Percentiles rank a stretch among this genome's conserved stretches.
Evolutionary conservation across 2,888 invertebrate genomes (phyloP).

Genomic region (Harpagoxenus sublaevis): DNA sequence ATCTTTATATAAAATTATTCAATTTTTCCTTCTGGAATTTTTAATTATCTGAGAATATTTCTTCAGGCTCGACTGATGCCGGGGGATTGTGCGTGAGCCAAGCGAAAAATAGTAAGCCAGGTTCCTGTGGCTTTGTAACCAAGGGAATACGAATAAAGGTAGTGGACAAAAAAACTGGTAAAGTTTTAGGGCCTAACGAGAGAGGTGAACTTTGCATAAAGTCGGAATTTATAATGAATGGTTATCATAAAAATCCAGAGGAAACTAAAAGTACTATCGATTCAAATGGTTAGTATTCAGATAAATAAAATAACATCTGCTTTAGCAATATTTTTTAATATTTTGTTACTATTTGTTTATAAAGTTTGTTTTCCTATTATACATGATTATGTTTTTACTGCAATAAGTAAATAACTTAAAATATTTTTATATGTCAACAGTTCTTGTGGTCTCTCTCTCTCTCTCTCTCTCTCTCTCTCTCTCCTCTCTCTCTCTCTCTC

Average conservation of each 20-base stretch:
- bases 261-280: slow-evolving; percentile 67
- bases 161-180: slow-evolving; percentile 62
- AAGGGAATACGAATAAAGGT: slow-evolving; percentile 67
- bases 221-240: slow-evolving; percentile 65
- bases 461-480: no score
- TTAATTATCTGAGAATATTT: not conserved
- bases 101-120: slow-evolving; percentile 42
- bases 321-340: not conserved
- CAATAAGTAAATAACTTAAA: not conserved
- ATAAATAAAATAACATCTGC: not conserved
- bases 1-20: not conserved
- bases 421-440: not conserved
- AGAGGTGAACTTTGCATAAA: slow-evolving; percentile 68
- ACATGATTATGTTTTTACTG: not conserved
- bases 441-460: not conserved
- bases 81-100: slow-evolving; percentile 52
- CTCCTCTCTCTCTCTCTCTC: no score
- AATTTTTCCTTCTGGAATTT: not conserved
- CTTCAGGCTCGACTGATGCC: slow-evolving; percentile 61
- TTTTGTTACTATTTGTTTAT: not conserved
- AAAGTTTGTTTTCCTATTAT: not conserved
- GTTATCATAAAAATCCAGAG: slow-evolving; percentile 69
- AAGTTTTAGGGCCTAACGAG: slow-evolving; percentile 65
- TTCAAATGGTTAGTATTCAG: slow-evolving; percentile 62
- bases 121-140: slow-evolving; percentile 66